Evolutionary conservation across 2,113 vertebrate genomes (phyloP).

Genomic region (Amblyornis subalaris): DNA sequence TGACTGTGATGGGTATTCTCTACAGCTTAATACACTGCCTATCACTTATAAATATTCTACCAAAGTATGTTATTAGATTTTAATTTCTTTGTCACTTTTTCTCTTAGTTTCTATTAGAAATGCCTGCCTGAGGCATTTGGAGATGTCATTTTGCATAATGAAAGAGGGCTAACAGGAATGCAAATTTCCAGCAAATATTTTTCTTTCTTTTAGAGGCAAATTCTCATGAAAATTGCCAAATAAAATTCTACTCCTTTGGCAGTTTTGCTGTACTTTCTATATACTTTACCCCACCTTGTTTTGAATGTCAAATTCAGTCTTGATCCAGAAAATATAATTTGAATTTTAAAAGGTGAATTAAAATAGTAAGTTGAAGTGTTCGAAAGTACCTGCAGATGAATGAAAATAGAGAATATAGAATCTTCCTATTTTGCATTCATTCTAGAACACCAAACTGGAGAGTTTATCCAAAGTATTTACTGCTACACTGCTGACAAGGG

Average conservation of each 20-base stretch:
- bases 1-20: slow-evolving; percentile 42
- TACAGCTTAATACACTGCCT: slow-evolving; percentile 19
- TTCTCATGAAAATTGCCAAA: neutral
- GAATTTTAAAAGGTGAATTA: neutral
- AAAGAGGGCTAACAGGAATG: neutral
- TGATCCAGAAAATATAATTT: neutral
- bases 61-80: slow-evolving; percentile 45
- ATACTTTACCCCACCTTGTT: neutral
- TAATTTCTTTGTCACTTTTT: slow-evolving; percentile 55
- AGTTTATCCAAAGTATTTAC: neutral
- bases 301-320: neutral
- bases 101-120: slow-evolving; percentile 16
- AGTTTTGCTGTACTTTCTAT: neutral
- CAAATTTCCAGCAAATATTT: slow-evolving; percentile 24
- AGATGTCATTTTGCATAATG: slow-evolving; percentile 40
- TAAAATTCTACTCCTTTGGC: neutral
- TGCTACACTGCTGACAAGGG: neutral
- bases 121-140: neutral
- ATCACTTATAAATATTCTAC: slow-evolving; percentile 50
- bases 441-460: neutral
- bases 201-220: slow-evolving; percentile 16
- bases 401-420: neutral
- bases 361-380: neutral
- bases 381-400: neutral
- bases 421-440: neutral